Evolutionary conservation across 2,113 vertebrate species (phyloP).

Genomic region (Panthera uncia): DNA sequence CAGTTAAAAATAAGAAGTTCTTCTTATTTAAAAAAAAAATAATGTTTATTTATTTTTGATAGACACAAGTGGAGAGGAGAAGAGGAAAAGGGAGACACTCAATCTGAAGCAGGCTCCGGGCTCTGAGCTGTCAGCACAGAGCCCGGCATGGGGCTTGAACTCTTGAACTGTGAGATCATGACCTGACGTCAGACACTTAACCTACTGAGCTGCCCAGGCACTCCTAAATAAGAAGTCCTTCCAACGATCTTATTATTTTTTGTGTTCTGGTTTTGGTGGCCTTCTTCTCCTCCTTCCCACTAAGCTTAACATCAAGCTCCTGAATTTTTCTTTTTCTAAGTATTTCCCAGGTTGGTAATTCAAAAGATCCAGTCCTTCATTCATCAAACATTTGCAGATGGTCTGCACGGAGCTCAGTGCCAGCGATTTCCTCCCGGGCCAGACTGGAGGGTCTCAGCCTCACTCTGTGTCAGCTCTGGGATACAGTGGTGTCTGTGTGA

Average conservation of each 20-base stretch:
- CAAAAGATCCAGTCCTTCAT: neutral
- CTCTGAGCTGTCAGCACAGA: too few relatives aligned
- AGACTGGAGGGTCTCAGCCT: too few relatives aligned
- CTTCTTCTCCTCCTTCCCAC: fast-evolving
- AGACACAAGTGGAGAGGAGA: too few relatives aligned
- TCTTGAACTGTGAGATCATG: too few relatives aligned
- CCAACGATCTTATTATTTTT: neutral
- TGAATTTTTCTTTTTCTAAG: neutral
- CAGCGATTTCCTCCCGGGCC: too few relatives aligned
- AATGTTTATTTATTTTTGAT: too few relatives aligned
- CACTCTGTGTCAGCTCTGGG: neutral
- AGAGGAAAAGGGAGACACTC: too few relatives aligned
- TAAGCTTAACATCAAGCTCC: neutral
- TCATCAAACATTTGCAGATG: neutral
- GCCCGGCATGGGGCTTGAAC: too few relatives aligned
- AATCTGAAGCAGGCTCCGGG: too few relatives aligned
- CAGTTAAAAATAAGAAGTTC: neutral
- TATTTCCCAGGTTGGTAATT: neutral
- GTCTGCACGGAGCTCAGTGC: neutral
- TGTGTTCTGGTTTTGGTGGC: neutral
- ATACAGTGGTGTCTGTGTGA: neutral
- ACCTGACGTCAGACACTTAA: too few relatives aligned
- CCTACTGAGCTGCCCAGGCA: too few relatives aligned
- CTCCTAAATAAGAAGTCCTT: neutral
- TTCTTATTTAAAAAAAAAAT: too few relatives aligned